Conservation (phyloP, 2,888 invertebrate species). For the Epinotia demarniana region DNA sequence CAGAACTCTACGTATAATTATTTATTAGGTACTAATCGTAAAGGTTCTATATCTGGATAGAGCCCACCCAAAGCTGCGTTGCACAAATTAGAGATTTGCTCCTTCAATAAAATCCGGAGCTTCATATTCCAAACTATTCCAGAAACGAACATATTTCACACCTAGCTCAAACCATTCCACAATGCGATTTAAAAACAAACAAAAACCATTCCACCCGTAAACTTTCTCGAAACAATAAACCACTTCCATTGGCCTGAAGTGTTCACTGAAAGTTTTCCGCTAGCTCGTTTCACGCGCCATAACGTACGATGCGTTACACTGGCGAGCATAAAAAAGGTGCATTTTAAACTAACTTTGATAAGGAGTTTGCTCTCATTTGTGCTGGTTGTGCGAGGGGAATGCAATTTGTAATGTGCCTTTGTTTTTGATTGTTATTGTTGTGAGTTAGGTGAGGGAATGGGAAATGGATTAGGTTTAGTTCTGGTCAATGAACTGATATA, state of each 20-base stretch:
- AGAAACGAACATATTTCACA: constrained; percentile 14
- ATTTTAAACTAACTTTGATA: constrained; percentile 44
- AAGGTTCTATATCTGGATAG: too few relatives aligned
- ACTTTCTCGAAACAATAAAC: constrained; percentile 29
- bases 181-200: constrained; percentile 22
- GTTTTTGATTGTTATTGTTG: constrained; percentile 21
- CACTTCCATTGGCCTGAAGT: constrained; percentile 37
- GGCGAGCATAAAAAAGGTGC: constrained; percentile 44
- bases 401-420: constrained; percentile 16
- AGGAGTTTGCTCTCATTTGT: constrained; percentile 42
- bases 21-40: too few relatives aligned
- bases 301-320: constrained; percentile 53
- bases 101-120: background rate
- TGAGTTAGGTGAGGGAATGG: background rate
- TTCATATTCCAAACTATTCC: background rate
- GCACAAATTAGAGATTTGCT: too few relatives aligned
- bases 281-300: constrained; percentile 70
- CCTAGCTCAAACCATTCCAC: constrained; percentile 9
- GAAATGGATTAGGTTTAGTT: background rate
- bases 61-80: too few relatives aligned
- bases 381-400: constrained; percentile 18
- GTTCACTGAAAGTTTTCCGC: constrained; percentile 42
- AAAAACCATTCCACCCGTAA: constrained; percentile 12
- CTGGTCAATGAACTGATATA: background rate
- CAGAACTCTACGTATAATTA: too few relatives aligned